A percentile compares a stretch with the other conserved stretches of the same genome.
phyloP scores from a whole-genome alignment of 2,888 invertebrate genomes.

The Syrista parreyssii region DNA sequence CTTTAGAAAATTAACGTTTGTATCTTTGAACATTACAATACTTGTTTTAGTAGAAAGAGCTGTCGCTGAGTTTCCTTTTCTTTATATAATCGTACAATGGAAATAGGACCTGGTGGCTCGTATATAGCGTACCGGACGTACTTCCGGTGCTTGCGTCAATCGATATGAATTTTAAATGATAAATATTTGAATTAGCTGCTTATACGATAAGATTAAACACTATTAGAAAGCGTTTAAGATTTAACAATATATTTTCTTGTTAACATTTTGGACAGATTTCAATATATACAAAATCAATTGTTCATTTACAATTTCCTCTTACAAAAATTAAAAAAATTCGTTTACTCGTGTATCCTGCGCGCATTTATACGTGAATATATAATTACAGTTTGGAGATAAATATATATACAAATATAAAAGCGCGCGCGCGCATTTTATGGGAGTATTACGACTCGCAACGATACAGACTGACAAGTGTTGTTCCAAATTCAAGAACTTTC shows the following conservation, averaged over 20 bases:
- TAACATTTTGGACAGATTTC: conserved; percentile 31
- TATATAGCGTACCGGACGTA: neutral
- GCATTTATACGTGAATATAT: neutral
- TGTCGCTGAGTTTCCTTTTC: neutral
- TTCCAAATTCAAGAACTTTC: neutral
- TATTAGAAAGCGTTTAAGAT: neutral
- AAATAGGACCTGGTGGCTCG: neutral
- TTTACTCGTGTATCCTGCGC: conserved; percentile 13
- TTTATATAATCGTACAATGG: neutral
- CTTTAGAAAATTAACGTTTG: neutral
- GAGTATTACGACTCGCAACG: neutral
- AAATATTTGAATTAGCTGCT: neutral
- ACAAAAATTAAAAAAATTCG: conserved; percentile 34
- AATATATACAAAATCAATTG: conserved; percentile 43
- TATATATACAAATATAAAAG: neutral
- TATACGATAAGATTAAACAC: neutral
- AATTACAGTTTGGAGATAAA: neutral
- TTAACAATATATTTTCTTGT: conserved; percentile 8
- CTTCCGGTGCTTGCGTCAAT: neutral
- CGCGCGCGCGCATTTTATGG: neutral
- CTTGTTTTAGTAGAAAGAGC: neutral
- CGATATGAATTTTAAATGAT: neutral
- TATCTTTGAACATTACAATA: neutral
- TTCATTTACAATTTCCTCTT: conserved; percentile 35
- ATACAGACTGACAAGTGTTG: neutral